A percentile compares a stretch with the other conserved stretches of the same genome.
These are phyloP conservation scores for Pelecanoides urinatrix DNA, from an alignment of 2,113 vertebrate genomes.

Conservation along the genomic window DNA sequence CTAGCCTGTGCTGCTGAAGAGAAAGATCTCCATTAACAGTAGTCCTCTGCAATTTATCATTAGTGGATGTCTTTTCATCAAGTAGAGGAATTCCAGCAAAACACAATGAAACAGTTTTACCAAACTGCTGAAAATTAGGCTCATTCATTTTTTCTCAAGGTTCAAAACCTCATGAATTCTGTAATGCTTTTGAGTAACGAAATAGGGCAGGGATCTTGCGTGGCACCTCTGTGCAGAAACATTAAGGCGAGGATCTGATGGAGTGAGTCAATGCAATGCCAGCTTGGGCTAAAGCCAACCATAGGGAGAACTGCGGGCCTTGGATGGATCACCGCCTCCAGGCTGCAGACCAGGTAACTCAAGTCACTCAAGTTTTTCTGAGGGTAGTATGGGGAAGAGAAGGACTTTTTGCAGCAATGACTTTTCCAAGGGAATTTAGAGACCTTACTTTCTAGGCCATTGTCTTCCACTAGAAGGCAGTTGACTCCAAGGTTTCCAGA, in stretches of 20 bases:
- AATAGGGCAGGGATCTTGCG: not conserved
- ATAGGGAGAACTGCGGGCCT: not conserved
- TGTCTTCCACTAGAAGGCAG: not conserved
- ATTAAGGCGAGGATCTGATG: not conserved
- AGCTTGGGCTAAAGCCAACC: not conserved
- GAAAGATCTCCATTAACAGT: not conserved
- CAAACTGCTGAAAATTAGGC: not conserved
- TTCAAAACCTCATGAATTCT: not conserved
- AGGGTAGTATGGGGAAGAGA: not conserved
- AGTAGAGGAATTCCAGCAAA: not conserved
- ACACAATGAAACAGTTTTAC: not conserved
- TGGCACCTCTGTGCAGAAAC: not conserved
- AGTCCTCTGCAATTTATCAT: not conserved
- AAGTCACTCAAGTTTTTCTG: not conserved
- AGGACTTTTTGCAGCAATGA: not conserved
- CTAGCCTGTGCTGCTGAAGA: not conserved
- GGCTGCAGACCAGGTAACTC: not conserved
- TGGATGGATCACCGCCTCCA: not conserved
- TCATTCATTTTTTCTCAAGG: not conserved
- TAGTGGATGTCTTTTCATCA: not conserved
- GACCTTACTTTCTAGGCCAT: not conserved
- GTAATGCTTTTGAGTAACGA: not conserved
- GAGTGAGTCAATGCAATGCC: not conserved
- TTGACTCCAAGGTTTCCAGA: not conserved
- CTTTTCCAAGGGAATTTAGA: not conserved